Conservation (phyloP, 2,113 vertebrate species). For the Nerophis ophidion region DNA sequence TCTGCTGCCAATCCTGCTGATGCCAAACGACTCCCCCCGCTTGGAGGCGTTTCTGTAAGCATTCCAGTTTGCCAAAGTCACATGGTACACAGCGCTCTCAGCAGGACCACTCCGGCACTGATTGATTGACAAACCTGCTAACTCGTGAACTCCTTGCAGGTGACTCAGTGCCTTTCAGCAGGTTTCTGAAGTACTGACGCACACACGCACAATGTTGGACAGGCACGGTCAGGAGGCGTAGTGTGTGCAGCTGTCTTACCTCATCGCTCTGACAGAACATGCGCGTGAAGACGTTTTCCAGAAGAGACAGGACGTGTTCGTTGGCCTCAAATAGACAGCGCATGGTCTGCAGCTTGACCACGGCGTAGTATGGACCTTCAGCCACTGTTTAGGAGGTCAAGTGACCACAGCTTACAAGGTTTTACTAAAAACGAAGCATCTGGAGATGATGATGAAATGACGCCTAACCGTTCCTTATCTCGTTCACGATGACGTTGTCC, state of each 20-base stretch:
- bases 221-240: background rate
- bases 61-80: too few species aligned
- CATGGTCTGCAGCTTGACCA: constrained; percentile 92
- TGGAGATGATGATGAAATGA: background rate
- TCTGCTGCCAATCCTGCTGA: constrained; percentile 89
- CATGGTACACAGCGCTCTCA: too few species aligned
- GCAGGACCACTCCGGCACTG: too few species aligned
- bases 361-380: constrained; percentile 76
- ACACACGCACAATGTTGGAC: background rate
- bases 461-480: constrained; percentile 81
- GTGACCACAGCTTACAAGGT: background rate
- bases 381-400: constrained; percentile 71
- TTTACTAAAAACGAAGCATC: background rate
- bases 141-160: constrained; percentile 81
- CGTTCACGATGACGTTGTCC: constrained; percentile 85
- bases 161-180: constrained; percentile 88
- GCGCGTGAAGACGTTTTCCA: constrained; percentile 92
- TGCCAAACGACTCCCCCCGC: constrained; percentile 88
- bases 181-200: constrained; percentile 87
- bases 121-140: constrained; percentile 74
- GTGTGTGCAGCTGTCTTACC: constrained; percentile 59
- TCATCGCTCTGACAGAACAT: constrained; percentile 98
- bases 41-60: constrained; percentile 76
- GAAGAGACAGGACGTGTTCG: constrained; percentile 89
- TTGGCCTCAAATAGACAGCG: constrained; percentile 92